Conservation (phyloP, 2,888 invertebrate species). For the Phyllotreta cruciferae region DNA sequence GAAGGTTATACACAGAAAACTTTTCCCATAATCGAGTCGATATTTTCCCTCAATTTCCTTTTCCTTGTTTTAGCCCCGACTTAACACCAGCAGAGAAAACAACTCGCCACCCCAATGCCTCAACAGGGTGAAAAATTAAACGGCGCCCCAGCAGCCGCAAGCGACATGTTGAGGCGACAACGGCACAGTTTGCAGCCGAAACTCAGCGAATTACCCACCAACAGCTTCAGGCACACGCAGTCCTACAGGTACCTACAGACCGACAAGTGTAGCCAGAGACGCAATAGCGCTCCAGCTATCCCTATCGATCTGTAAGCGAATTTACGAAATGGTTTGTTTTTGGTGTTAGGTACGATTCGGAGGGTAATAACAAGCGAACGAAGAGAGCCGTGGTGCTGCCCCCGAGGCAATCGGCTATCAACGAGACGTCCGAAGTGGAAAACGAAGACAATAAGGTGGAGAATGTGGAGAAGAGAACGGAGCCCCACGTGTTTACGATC, state of each 20-base stretch:
- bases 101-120: too few species aligned
- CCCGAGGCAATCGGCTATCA: slow-evolving; percentile 32
- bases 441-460: slow-evolving; percentile 21
- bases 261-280: background rate
- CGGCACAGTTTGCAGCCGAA: slow-evolving; percentile 38
- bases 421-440: slow-evolving; percentile 33
- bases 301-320: background rate
- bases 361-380: slow-evolving; percentile 33
- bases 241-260: slow-evolving; percentile 35
- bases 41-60: too few species aligned
- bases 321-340: too few species aligned
- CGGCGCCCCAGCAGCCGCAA: background rate
- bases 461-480: slow-evolving; percentile 8
- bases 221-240: slow-evolving; percentile 40
- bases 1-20: too few species aligned
- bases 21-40: too few species aligned
- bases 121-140: background rate
- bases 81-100: background rate
- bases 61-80: too few species aligned
- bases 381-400: slow-evolving; percentile 30
- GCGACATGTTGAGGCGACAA: slow-evolving; percentile 15
- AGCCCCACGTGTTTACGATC: slow-evolving; percentile 11
- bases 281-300: background rate
- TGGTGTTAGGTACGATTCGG: slow-evolving; percentile 27
- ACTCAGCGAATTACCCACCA: slow-evolving; percentile 16